Percentiles rank a stretch among this genome's conserved stretches.
phyloP scores from a whole-genome alignment of 2,888 invertebrate species.

The Emmelina monodactyla region DNA sequence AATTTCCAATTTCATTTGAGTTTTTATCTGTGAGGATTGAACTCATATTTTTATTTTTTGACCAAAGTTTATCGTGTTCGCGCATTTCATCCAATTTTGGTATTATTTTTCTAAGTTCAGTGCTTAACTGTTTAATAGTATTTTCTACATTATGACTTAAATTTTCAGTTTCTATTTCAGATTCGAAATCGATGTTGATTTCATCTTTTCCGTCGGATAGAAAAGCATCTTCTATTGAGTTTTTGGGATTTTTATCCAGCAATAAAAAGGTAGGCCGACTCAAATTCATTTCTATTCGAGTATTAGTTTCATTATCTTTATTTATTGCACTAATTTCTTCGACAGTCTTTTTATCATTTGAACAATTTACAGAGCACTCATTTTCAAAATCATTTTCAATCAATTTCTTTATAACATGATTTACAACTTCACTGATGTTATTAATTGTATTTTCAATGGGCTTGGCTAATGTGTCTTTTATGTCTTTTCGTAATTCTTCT shows the following conservation, averaged over 20 bases:
- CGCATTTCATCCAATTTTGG: conserved; percentile 59
- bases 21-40: conserved; percentile 37
- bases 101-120: conserved; percentile 54
- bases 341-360: conserved; percentile 7
- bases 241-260: conserved; percentile 40
- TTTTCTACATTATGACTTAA: conserved; percentile 49
- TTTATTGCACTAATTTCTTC: conserved; percentile 30
- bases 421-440: conserved; percentile 60
- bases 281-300: conserved; percentile 45
- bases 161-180: conserved; percentile 46
- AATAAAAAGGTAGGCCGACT: conserved; percentile 56
- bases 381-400: conserved; percentile 42
- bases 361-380: conserved; percentile 22
- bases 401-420: conserved; percentile 57
- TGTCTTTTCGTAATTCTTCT: conserved; percentile 55
- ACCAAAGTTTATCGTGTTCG: conserved; percentile 47
- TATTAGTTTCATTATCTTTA: conserved; percentile 46
- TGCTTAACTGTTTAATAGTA: conserved; percentile 54
- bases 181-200: conserved; percentile 37
- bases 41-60: conserved; percentile 26
- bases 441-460: conserved; percentile 60
- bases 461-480: conserved; percentile 54
- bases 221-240: conserved; percentile 65
- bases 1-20: conserved; percentile 40
- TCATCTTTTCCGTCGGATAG: conserved; percentile 67